Evolutionary conservation across 2,888 invertebrate genomes (phyloP).

Genomic region (Synergus japonicus): DNA sequence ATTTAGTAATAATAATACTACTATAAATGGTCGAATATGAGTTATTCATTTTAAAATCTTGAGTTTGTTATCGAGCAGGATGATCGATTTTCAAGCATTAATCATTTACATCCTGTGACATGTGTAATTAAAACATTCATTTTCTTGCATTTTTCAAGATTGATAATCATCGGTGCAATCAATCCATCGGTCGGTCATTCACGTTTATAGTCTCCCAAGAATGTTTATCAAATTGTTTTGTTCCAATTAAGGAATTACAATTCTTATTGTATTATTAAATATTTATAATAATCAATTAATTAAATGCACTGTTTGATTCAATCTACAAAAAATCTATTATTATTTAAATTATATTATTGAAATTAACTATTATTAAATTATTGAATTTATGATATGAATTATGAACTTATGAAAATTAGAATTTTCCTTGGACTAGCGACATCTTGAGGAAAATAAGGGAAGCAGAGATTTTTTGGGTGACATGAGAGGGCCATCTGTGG

Average conservation of each 20-base stretch:
- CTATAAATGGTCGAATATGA: neutral
- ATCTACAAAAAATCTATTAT: neutral
- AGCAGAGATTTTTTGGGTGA: conserved; percentile 19
- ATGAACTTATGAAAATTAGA: neutral
- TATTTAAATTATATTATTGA: neutral
- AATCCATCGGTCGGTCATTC: neutral
- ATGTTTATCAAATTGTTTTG: neutral
- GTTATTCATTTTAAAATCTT: neutral
- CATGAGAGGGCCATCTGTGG: conserved; percentile 48
- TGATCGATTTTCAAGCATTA: neutral
- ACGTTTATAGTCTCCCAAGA: neutral
- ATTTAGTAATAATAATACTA: neutral
- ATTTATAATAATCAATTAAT: no score
- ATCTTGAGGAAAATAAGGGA: conserved; percentile 40
- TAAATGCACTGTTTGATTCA: no score
- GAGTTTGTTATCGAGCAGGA: neutral
- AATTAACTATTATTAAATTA: no score
- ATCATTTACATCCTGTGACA: neutral
- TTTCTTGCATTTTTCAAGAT: neutral
- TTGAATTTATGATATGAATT: no score
- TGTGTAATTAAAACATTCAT: neutral
- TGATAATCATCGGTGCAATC: neutral
- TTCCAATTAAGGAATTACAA: no score
- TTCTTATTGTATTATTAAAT: no score
- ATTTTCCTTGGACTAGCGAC: conserved; percentile 38